These are phyloP conservation scores for Megaceryle torquata DNA, from an alignment of 2,113 vertebrate genomes.

Conservation along the genomic window DNA sequence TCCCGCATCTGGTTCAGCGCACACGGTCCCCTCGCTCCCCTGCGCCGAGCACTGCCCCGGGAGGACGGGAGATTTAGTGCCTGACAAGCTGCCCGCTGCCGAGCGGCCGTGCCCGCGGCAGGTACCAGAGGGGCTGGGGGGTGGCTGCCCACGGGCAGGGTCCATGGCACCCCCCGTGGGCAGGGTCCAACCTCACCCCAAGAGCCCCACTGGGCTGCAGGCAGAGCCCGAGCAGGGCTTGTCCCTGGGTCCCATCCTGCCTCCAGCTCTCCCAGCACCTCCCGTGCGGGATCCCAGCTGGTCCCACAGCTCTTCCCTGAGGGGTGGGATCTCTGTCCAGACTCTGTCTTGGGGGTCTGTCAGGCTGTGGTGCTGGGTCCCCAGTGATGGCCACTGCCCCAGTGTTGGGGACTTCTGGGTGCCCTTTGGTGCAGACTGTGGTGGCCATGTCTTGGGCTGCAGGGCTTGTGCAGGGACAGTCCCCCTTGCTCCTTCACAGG, in stretches of 20 bases:
- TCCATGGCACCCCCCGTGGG: background rate
- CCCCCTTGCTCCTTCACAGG: fast-evolving
- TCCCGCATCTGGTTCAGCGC: background rate
- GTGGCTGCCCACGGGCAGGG: background rate
- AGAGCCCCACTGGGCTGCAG: background rate
- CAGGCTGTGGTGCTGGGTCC: background rate
- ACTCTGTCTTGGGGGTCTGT: fast-evolving
- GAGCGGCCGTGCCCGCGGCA: background rate
- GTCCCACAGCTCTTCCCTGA: background rate
- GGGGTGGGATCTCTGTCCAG: background rate
- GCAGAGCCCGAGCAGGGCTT: background rate
- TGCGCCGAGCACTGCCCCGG: fast-evolving
- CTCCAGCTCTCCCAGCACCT: fast-evolving
- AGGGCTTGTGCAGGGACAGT: background rate
- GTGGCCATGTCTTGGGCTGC: background rate
- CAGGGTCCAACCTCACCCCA: background rate
- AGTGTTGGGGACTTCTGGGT: background rate
- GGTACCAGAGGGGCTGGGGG: background rate
- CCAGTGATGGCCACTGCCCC: fast-evolving
- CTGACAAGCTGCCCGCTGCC: background rate
- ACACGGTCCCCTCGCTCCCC: background rate
- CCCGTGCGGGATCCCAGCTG: fast-evolving
- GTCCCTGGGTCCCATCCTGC: fast-evolving
- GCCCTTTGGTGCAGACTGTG: fast-evolving
- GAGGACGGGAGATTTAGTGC: background rate